A percentile compares a stretch with the other conserved stretches of the same genome.
phyloP scores from a whole-genome alignment of 2,113 vertebrate species.

The Thermophis baileyi region DNA sequence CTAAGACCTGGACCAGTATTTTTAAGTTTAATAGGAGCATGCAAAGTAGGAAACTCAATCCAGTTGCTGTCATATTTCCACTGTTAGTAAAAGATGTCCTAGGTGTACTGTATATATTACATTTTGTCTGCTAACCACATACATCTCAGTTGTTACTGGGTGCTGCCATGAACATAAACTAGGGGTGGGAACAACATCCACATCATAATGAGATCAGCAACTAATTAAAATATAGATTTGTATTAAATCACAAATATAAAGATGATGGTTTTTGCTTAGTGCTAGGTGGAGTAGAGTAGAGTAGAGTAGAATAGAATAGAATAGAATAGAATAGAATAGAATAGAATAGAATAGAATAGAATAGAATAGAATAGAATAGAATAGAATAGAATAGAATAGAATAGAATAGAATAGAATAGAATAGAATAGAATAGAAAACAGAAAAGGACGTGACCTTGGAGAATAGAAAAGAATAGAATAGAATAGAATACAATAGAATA shows the following conservation, averaged over 20 bases:
- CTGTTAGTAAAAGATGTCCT: neutral
- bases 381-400: no score
- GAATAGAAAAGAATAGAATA: no score
- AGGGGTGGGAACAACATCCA: neutral
- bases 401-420: no score
- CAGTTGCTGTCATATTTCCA: neutral
- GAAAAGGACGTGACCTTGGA: no score
- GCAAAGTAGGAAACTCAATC: neutral
- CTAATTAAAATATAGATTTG: neutral
- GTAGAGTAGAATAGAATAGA: no score
- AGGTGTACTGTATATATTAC: neutral
- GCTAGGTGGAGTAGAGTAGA: no score
- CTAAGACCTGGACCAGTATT: no score
- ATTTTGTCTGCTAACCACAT: neutral
- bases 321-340: no score
- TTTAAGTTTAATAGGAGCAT: neutral
- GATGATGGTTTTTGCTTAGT: neutral
- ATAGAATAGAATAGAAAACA: no score
- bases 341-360: no score
- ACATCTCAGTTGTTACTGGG: neutral
- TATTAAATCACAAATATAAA: neutral
- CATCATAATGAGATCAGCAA: neutral
- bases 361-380: no score
- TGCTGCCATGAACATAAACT: neutral
- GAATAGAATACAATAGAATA: no score